Percentiles rank a stretch among this genome's conserved stretches.
Conservation (phyloP, 1,140 invertebrate species). For the Procambarus virginalis region DNA sequence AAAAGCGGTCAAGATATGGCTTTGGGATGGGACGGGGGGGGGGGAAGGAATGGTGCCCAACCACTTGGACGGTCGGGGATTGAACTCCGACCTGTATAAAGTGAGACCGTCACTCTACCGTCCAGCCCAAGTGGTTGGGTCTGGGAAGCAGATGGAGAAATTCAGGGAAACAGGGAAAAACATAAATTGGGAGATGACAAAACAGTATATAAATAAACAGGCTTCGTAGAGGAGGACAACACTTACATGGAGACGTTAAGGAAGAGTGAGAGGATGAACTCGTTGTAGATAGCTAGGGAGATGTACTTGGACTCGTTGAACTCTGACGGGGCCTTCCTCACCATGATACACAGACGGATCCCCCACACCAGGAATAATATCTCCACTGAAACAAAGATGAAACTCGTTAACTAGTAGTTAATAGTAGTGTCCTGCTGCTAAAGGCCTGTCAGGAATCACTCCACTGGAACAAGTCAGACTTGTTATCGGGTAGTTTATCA, state of each 20-base stretch:
- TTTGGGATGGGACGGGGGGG: neutral
- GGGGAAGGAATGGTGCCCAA: neutral
- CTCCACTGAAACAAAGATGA: constrained; percentile 82
- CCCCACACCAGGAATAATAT: constrained; percentile 95
- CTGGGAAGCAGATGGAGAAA: neutral
- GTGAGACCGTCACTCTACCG: too few species aligned
- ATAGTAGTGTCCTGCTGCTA: neutral
- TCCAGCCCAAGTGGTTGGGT: too few species aligned
- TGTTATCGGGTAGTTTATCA: too few species aligned
- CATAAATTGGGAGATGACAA: neutral
- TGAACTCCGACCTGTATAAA: too few species aligned
- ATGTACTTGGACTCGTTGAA: constrained; percentile 98
- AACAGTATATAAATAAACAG: too few species aligned
- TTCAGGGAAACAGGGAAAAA: neutral
- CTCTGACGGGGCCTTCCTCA: constrained; percentile 95
- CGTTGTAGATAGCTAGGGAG: constrained; percentile 98
- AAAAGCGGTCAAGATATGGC: too few species aligned
- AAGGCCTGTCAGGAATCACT: neutral
- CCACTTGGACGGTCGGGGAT: too few species aligned
- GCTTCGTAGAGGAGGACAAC: neutral
- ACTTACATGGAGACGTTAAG: constrained; percentile 86
- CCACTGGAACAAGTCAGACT: neutral
- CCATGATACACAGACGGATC: constrained; percentile 94
- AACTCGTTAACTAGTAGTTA: neutral
- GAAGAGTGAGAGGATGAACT: constrained; percentile 95